Evolutionary conservation across 2,888 invertebrate genomes (phyloP), one percentile per base, ranked within the genome.

Genomic region (Xestobium rufovillosum): DNA sequence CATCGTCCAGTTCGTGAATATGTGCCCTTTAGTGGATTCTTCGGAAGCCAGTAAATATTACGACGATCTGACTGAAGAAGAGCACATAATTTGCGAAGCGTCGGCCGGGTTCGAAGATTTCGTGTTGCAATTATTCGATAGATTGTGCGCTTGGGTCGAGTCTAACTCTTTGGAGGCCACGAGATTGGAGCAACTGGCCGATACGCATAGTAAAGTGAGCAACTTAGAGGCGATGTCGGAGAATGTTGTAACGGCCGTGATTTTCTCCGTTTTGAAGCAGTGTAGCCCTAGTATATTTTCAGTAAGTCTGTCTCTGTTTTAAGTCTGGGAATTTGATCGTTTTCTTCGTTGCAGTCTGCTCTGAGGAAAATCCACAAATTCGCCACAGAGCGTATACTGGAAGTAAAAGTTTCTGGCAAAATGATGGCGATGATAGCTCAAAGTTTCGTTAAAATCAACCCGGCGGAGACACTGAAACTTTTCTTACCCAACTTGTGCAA

Each of bases 21-120:
- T 90, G 69, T 77, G 92, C 14, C 88, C 91, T 0, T 66, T 89
- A 14, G 79, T 88, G 3, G 89, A 95, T 60, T 90, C 86, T 44
- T 90, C 91, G 3, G 74, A 77, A 9, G 86, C 88, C 2, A 68
- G 74, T 23, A 73, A 78, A 36, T 61, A 78, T 48, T 73, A 78
- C 55, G 61, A 71, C 1, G 78, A 83, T 56, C 68, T 91, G 42
- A 82, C 83, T 0, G 86, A 87, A 54, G 80, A 83, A 40, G 91
- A 92, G 55, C 68, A 75, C 12, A 59, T 75, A 13, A 71, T 80
- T 2, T 90, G 90, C 60, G 81, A 83, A 46, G 80, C 83, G 1
- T 87, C 90, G 0, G 86, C 88, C 1, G 80, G 82, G 49, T 80
- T 92, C 50, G 91, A 94, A 65, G 89, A 91, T 58, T 92, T 94